These are phyloP conservation scores for Notarius lentiginosus DNA, from an alignment of 2,113 vertebrate species.

Conservation along the genomic window DNA sequence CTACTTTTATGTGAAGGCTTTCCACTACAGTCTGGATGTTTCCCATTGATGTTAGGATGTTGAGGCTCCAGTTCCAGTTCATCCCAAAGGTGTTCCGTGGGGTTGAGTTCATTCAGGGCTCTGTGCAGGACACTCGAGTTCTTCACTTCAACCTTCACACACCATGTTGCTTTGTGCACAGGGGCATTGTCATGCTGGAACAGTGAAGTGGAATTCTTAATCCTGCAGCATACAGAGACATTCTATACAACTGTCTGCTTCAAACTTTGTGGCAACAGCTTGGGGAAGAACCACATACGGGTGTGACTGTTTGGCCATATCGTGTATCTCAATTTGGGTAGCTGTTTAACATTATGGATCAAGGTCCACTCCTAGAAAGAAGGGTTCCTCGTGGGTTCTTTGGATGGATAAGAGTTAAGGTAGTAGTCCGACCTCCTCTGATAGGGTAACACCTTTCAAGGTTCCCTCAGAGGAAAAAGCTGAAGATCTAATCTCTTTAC, in stretches of 20 bases:
- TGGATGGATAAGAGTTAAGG: neutral
- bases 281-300: no score
- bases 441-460: neutral
- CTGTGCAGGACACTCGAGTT: neutral
- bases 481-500: neutral
- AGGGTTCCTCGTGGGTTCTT: neutral
- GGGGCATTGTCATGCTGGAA: neutral
- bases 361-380: neutral
- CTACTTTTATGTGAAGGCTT: neutral
- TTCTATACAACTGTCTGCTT: neutral
- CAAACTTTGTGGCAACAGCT: no score
- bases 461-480: neutral
- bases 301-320: neutral
- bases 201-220: neutral
- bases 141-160: neutral
- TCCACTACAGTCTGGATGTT: neutral
- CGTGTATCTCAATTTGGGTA: neutral
- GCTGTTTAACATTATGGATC: neutral
- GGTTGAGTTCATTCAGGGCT: neutral
- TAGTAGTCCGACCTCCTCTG: neutral
- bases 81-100: neutral
- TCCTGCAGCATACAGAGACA: neutral
- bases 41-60: no score
- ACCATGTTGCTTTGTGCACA: neutral
- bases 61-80: neutral